Evolutionary conservation across 92 coral and sea anemone genomes (phyloP).

Genomic region (Palythoa caribaeorum): DNA sequence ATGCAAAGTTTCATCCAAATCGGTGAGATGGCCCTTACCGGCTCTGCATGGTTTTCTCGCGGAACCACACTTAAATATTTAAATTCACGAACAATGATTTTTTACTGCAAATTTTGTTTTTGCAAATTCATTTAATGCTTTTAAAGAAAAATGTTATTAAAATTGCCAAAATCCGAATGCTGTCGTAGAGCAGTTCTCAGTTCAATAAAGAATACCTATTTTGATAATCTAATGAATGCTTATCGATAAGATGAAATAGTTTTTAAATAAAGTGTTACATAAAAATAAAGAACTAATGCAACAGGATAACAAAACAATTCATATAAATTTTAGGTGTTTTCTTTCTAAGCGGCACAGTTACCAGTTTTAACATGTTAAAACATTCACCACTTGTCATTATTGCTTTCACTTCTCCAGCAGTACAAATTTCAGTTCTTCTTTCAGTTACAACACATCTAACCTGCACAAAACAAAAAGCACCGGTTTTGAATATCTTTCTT

Average conservation of each 20-base stretch:
- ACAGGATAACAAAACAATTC: constrained; percentile 7
- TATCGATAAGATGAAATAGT: neutral
- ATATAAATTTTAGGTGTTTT: constrained; percentile 1
- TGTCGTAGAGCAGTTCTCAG: neutral
- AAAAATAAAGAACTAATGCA: neutral
- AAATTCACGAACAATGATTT: too few species aligned
- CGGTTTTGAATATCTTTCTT: constrained; percentile 13
- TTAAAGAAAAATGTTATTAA: neutral
- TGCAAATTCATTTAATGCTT: neutral
- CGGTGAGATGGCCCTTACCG: too few species aligned
- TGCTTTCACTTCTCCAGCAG: constrained; percentile 14
- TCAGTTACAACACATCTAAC: constrained; percentile 7
- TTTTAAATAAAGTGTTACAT: constrained; percentile 2
- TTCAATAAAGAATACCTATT: neutral
- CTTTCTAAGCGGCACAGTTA: neutral
- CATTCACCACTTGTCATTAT: constrained; percentile 1
- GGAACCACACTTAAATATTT: too few species aligned
- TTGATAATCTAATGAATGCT: neutral
- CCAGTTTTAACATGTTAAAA: neutral
- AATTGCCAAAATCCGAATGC: neutral
- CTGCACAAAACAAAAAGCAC: constrained; percentile 1
- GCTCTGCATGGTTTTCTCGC: too few species aligned
- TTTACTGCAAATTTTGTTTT: neutral
- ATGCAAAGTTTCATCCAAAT: too few species aligned
- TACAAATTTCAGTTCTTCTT: constrained; percentile 4